A percentile compares a stretch with the other conserved stretches of the same genome.
phyloP scores from a whole-genome alignment of 2,888 invertebrate genomes.

The Lymantria monacha region DNA sequence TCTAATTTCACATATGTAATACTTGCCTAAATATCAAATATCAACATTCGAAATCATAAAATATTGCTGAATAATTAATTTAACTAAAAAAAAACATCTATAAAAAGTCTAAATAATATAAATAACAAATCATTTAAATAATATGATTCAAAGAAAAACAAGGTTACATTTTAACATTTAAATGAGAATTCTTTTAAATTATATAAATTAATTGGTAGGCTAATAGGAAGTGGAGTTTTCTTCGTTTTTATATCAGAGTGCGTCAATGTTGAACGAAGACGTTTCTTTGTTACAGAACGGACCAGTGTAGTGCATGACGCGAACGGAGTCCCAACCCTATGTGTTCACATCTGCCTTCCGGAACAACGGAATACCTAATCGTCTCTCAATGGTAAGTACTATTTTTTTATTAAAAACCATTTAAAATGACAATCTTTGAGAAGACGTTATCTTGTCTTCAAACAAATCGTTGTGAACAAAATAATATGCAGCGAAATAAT shows the following conservation, averaged over 20 bases:
- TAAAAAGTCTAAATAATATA: neutral
- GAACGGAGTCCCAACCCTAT: conserved; percentile 48
- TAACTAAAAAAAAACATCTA: too few species aligned
- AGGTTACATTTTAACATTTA: neutral
- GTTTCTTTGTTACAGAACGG: conserved; percentile 57
- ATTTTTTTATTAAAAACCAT: neutral
- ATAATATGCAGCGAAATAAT: too few species aligned
- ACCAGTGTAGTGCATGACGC: conserved; percentile 41
- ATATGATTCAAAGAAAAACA: neutral
- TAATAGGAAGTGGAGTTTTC: neutral
- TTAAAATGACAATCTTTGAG: too few species aligned
- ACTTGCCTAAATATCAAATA: too few species aligned
- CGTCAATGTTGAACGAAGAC: neutral
- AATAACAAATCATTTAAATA: neutral
- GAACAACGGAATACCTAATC: conserved; percentile 27
- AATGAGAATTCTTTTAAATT: neutral
- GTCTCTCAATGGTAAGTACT: conserved; percentile 46
- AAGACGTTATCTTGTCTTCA: too few species aligned
- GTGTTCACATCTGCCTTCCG: conserved; percentile 67
- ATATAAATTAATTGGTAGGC: neutral
- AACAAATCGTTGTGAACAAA: too few species aligned
- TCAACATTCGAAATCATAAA: too few species aligned
- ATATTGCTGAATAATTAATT: too few species aligned
- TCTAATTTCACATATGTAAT: too few species aligned
- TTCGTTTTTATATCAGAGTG: conserved; percentile 2